Evolutionary conservation across 2,797 vertebrate species (phyloP), one percentile per base, ranked within the genome.

Genomic region (Pempheris klunzingeri): DNA sequence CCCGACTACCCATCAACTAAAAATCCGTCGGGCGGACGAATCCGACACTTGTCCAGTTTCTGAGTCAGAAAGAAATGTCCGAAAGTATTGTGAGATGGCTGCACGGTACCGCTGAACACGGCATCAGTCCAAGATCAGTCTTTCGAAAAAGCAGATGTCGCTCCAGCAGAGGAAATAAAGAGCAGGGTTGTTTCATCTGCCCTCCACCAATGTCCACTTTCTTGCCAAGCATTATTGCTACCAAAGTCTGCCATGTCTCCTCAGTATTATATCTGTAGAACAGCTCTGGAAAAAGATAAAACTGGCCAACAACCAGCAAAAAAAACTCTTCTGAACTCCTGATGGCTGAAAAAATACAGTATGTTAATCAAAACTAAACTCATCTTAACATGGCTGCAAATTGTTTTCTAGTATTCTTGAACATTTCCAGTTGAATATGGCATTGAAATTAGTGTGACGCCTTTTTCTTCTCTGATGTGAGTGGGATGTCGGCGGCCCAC

Each of bases 161-260:
- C 71, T 83, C 67, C 55, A 80, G 73, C 49, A 60, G 68, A 79
- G 38, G 61, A 61, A 80, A 65, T 28, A 1, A 55, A 80, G 64
- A 62, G 77, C 76, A 80, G 76, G 39, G 69, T 80, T 41, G 32
- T 50, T 71, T 60, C 24, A 55, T 41, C 60, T 44, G 66, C 55
- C 57, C 68, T 87, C 68, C 76, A 77, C 10, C 38, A 32, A 26
- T 34, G 84, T 91, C 82, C 80, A 61, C 58, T 67, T 81, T 73
- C 74, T 46, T 36, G n/a, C 62, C 24, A 17, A 73, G 79, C 67
- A 44, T 90, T 92, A 92, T 91, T 92, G 89, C 91, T 91, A 78
- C 78, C 75, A 72, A 71, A 64, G 71, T 80, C 64, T 28, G 36
- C 36, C 71, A 58, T 3, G 39, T 71, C 36, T 80, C 67, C 49